These are phyloP conservation scores for Madoqua kirkii DNA, from an alignment of 2,113 vertebrate genomes.

Conservation along the genomic window DNA sequence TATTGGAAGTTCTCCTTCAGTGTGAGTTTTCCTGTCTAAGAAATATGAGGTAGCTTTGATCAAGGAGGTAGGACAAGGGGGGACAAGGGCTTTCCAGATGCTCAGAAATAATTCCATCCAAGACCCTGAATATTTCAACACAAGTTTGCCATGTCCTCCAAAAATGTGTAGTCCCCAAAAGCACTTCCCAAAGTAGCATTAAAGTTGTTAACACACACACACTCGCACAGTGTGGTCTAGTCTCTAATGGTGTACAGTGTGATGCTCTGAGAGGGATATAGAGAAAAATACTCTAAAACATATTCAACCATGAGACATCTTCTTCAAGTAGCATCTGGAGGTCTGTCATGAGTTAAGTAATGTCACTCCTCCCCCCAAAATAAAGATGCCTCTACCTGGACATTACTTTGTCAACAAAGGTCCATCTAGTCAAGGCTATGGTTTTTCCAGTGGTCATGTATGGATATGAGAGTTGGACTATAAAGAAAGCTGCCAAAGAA, in stretches of 20 bases:
- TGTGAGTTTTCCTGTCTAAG: not conserved
- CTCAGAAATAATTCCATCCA: not conserved
- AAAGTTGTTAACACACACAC: not conserved
- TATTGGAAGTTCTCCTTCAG: not conserved
- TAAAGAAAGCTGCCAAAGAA: no score
- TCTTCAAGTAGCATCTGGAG: not conserved
- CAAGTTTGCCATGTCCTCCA: not conserved
- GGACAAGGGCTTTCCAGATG: not conserved
- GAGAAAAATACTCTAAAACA: not conserved
- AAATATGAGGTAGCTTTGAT: not conserved
- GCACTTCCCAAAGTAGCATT: not conserved
- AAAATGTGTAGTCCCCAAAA: not conserved
- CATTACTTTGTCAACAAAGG: no score
- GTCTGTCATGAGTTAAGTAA: not conserved
- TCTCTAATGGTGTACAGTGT: not conserved
- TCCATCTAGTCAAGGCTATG: no score
- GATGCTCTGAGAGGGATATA: not conserved
- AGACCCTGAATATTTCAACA: not conserved
- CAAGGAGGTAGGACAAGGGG: not conserved
- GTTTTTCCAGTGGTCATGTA: no score
- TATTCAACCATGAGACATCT: not conserved
- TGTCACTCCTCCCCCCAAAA: rapidly evolving
- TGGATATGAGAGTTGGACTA: no score
- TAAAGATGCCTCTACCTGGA: not conserved
- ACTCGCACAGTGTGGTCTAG: not conserved